Evolutionary conservation across 2,113 vertebrate species (phyloP).

Genomic region (Oryctolagus cuniculus): mOryCun1.1 NC_091432.1:155277001-155277500

Average conservation of each 20-base stretch:
- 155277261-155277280: neutral
- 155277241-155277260: neutral
- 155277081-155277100: neutral
- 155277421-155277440: no score
- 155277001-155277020: no score
- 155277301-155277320: neutral
- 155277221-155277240: neutral
- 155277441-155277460: no score
- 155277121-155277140: neutral
- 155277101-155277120: neutral
- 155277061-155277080: slow-evolving; percentile 8
- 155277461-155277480: no score
- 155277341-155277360: no score
- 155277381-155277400: no score
- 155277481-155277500: no score
- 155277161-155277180: neutral
- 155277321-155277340: no score
- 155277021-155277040: neutral
- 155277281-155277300: neutral
- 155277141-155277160: neutral
- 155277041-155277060: neutral
- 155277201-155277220: neutral
- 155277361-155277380: no score
- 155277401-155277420: no score
- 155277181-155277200: neutral